Percentiles rank a stretch among this genome's conserved stretches.
These are phyloP conservation scores for Mormyrus iriodes DNA, from an alignment of 2,113 vertebrate genomes.

Conservation along the genomic window DNA sequence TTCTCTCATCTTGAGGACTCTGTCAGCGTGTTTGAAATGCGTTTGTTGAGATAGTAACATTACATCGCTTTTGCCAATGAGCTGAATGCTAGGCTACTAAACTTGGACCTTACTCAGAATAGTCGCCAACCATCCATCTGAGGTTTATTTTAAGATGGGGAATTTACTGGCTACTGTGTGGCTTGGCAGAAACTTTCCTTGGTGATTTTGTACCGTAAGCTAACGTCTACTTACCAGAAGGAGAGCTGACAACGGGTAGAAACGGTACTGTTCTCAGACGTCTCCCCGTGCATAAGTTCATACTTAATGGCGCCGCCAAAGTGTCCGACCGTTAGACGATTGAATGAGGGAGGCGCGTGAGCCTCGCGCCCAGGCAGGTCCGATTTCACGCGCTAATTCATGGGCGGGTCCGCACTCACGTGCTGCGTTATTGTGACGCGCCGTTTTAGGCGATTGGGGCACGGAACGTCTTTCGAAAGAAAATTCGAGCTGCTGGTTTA, in stretches of 20 bases:
- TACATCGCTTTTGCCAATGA: not conserved
- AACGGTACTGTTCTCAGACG: not conserved
- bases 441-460: not conserved
- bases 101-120: not conserved
- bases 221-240: not conserved
- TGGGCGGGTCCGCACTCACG: not conserved
- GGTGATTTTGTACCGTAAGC: not conserved
- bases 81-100: not conserved
- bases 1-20: not conserved
- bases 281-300: not conserved
- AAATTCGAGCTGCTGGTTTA: not conserved
- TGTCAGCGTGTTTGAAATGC: not conserved
- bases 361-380: not conserved
- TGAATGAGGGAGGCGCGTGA: not conserved
- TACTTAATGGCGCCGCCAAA: not conserved
- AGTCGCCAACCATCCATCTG: not conserved
- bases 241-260: not conserved
- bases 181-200: not conserved
- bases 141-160: constrained; percentile 5
- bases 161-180: not conserved
- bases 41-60: not conserved
- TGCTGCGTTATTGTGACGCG: not conserved
- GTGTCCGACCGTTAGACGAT: not conserved
- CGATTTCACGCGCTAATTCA: not conserved
- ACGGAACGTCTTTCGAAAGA: not conserved